Evolutionary conservation across 2,113 vertebrate species (phyloP), one percentile per base, ranked within the genome.

Genomic region (Periophthalmodon schlosseri): DNA sequence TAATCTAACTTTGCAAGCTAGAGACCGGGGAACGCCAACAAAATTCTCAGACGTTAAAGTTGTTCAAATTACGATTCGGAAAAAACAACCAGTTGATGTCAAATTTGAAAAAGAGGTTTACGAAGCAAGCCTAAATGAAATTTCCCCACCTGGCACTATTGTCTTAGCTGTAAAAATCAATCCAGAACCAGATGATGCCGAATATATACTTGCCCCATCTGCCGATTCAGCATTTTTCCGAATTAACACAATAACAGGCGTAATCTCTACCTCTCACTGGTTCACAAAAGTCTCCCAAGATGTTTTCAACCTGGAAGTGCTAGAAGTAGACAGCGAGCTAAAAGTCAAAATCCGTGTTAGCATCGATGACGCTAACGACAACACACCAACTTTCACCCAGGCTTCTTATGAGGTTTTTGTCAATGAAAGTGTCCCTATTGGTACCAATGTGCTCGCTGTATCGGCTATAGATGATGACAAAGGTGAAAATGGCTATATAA

Each of bases 401-500:
- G 68, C 81, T 0, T 91, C 89, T 0, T 99, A 99, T 63, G 96
- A 96, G 65, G 90, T 94, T 2, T 96, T 95, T 2, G 87, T 99
- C 81, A 99, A 99, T 34, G 98, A 99, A 90, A 99, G 96, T 7
- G 87, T 97, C 8, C 91, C 94, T 0, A 83, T 96, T 49, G 97
- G 95, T 0, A 96, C 94, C 0, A 95, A 73, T 0, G 68, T 99
- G 56, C 82, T 99, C 75, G 79, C 89, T 0, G 94, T 99, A 65
- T 96, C 95, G 2, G 98, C 98, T 36, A 91, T 87, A 16, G 98
- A 99, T 80, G 92, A 91, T 58, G 98, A 99, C 69, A 92, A 90
- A 73, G 97, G 97, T 52, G 98, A 99, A 89, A 99, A 99, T 10
- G 96, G 98, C 34, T 99, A 99, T 64, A 98, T 99, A 71, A 99